phyloP scores from a whole-genome alignment of 2,888 invertebrate genomes.

The Ectobius pallidus region DNA sequence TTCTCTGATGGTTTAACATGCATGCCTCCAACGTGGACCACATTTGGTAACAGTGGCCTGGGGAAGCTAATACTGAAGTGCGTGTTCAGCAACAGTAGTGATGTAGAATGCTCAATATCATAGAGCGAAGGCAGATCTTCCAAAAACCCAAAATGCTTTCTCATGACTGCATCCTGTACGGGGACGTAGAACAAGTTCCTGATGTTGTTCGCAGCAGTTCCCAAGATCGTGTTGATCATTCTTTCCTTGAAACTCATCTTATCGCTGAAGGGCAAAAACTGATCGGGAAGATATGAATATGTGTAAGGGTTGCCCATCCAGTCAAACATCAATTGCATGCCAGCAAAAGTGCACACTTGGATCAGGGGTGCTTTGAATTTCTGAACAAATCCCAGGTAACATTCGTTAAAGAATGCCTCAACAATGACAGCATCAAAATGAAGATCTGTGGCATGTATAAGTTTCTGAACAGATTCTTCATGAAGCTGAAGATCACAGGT shows the following conservation, averaged over 20 bases:
- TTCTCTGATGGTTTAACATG: constrained; percentile 47
- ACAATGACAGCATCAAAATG: constrained; percentile 39
- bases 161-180: constrained; percentile 27
- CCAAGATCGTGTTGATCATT: constrained; percentile 56
- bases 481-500: neutral
- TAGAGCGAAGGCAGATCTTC: constrained; percentile 36
- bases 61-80: constrained; percentile 47
- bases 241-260: constrained; percentile 56
- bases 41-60: constrained; percentile 47
- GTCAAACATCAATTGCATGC: constrained; percentile 56
- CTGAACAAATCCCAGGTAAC: constrained; percentile 37
- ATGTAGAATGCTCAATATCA: constrained; percentile 43
- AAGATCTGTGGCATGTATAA: constrained; percentile 23
- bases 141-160: constrained; percentile 27
- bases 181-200: constrained; percentile 28
- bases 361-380: constrained; percentile 47
- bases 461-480: constrained; percentile 25
- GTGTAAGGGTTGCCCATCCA: constrained; percentile 58
- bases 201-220: neutral
- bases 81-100: constrained; percentile 47
- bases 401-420: constrained; percentile 38
- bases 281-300: constrained; percentile 59
- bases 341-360: constrained; percentile 56
- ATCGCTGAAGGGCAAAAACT: constrained; percentile 57
- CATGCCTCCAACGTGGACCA: constrained; percentile 50